Base-by-base conservation (phyloP, 2,113 vertebrate genomes). In the Gallinago paraguaiae region DNA sequence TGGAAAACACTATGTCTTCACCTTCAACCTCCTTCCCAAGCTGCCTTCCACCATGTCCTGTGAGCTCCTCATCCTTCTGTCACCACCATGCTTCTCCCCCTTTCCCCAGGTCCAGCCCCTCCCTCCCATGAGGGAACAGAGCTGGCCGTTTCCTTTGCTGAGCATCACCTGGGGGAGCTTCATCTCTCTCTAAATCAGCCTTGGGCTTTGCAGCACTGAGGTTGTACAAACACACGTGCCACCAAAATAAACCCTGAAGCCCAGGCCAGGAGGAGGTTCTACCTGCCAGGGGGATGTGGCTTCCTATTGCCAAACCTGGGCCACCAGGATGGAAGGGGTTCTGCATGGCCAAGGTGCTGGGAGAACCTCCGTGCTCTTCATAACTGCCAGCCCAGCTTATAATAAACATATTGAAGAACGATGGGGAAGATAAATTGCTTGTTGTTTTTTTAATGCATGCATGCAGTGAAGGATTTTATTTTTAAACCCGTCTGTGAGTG, bases 1-100 rank as follows among this genome's bases (percentile, higher is more conserved):
- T 85, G 63, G 64, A 22, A 37, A 37, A 33, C 6, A 13, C 16
- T 22, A 20, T 0, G 0, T 48, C 31, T 69, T 86, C 31, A n/a
- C 19, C n/a, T 39, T 27, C n/a, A 61, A 41, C 31, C 6, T 76
- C 19, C 28, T 76, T 81, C 51, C 31, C 45, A 60, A 65, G 25
- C 27, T 54, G 17, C 16, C 19, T 1, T 41, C 37, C 2, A 1
- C 31, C 17, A 37, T 48, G 65, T 2, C 0, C 53, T 0, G 0
- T 69, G 28, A 1, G 2, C 10, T 54, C 16, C 31, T 67, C 37
- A 5, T 46, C 60, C 48, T n/a, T 4, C 23, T 53, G 41, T 30
- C 48, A 48, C 10, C 15, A 37, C 24, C 33, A 11, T 4, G 5
- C 14, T 78, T n/a, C 60, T 60, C 51, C 33, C 25, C 43, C 17